These are phyloP conservation scores for Cheilosia impressa DNA, from an alignment of 2,888 invertebrate species.

Conservation along the genomic window DNA sequence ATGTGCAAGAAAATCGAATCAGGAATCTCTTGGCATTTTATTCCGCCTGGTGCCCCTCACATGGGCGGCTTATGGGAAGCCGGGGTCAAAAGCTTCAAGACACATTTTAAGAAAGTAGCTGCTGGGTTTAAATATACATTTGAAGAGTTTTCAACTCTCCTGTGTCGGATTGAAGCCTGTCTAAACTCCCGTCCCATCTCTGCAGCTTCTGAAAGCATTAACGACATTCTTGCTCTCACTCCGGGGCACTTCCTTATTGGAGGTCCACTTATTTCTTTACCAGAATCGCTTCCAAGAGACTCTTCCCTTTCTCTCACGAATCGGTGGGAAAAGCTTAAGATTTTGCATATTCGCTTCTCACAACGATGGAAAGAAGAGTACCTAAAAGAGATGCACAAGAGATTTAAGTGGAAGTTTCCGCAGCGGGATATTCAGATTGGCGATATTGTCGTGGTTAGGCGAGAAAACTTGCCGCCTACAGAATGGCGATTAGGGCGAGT, in stretches of 20 bases:
- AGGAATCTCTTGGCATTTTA: no score
- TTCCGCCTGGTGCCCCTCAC: no score
- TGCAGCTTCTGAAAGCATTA: constrained; percentile 15
- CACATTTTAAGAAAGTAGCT: constrained; percentile 26
- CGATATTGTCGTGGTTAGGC: constrained; percentile 28
- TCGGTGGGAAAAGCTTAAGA: constrained; percentile 41
- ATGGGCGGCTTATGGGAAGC: background rate
- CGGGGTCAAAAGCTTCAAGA: constrained; percentile 21
- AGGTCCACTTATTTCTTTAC: constrained; percentile 16
- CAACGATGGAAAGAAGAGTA: constrained; percentile 64
- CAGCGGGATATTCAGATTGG: constrained; percentile 13
- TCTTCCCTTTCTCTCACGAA: background rate
- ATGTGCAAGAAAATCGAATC: background rate
- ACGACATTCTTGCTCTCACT: constrained; percentile 16
- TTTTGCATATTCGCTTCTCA: constrained; percentile 56
- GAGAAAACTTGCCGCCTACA: constrained; percentile 24
- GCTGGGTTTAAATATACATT: constrained; percentile 28
- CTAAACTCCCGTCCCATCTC: constrained; percentile 31
- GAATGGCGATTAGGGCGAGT: constrained; percentile 45
- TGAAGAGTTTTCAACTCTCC: constrained; percentile 42
- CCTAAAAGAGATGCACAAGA: no score
- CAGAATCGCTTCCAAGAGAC: background rate
- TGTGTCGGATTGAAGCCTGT: constrained; percentile 35
- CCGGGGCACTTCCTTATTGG: constrained; percentile 25
- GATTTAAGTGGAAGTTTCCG: constrained; percentile 58